Evolutionary conservation across 2,113 vertebrate species (phyloP).

Genomic region (Dendrocopos noguchii): DNA sequence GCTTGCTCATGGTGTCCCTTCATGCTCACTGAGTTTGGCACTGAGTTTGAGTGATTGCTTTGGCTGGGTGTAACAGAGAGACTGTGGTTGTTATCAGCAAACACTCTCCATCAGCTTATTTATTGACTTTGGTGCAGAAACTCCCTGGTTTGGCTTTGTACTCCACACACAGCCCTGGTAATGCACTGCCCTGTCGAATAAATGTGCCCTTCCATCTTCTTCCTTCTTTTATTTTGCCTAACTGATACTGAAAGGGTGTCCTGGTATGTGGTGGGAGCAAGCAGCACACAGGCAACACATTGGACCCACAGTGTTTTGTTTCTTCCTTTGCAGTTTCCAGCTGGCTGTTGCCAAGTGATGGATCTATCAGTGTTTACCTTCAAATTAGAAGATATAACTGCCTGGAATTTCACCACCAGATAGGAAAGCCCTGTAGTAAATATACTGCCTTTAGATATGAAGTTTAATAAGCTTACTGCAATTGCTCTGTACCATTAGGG

Average conservation of each 20-base stretch:
- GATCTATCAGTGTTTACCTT: conserved; percentile 48
- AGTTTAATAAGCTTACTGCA: conserved; percentile 47
- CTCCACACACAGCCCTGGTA: conserved; percentile 1
- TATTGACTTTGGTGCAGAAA: conserved; percentile 55
- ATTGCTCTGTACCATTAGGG: conserved; percentile 36
- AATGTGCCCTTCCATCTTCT: background rate
- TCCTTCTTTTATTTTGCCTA: conserved; percentile 1
- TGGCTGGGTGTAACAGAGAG: conserved; percentile 34
- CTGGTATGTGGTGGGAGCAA: background rate
- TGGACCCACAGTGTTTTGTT: background rate
- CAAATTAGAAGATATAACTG: conserved; percentile 58
- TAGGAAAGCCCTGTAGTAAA: conserved; percentile 35
- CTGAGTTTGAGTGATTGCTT: conserved; percentile 62
- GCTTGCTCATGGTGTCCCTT: conserved; percentile 45
- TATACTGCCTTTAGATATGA: conserved; percentile 36
- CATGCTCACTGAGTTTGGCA: conserved; percentile 60
- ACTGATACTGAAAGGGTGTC: background rate
- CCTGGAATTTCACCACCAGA: conserved; percentile 42
- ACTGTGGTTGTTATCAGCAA: conserved; percentile 49
- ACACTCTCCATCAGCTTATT: conserved; percentile 48
- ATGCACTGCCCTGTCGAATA: background rate
- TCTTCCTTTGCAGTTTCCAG: conserved; percentile 4
- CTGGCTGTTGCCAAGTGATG: conserved; percentile 4
- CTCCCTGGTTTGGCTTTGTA: conserved; percentile 36
- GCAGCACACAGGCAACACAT: background rate